Evolutionary conservation across 2,797 vertebrate species (phyloP), one percentile per base, ranked within the genome.

Genomic region (Gymnoscopelus microlampas): DNA sequence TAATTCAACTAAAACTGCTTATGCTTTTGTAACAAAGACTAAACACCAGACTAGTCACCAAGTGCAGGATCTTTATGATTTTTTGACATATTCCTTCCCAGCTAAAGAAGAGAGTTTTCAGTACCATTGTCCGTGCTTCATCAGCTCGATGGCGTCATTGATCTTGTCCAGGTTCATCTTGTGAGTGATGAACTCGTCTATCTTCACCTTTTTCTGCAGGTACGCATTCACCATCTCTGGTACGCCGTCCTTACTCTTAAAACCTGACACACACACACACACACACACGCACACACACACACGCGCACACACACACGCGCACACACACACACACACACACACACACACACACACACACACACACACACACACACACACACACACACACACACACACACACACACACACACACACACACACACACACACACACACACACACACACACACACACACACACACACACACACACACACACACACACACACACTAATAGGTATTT

Each of bases 121-220:
- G 2, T 88, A 96, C 95, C 96, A 95, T 84, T 95, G 82, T 10
- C 95, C 93, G 5, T 84, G 74, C 66, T 92, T 92, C 88, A 98
- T 93, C 72, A 97, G 86, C 4, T 96, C 92, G 82, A 96, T 95
- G 62, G 93, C 95, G 55, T 97, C 93, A 11, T 93, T 96, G 84
- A 97, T 86, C 63, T 94, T 86, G 23, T 90, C 80, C 74, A 96
- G 91, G 67, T 85, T 86, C 88, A 97, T 89, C 3, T 79, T 92
- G 70, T 97, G 94, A 6, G 94, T 97, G 82, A 97, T 95, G 84
- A 96, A 93, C 66, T 95, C 94, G 57, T 96, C 95, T 81, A 97
- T 49, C 85, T 90, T 93, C 80, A 98, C 70, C 74, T 93, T 97
- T 66, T 95, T 94, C 39, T 89, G 88, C 91, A 97, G 85, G 85